These are phyloP conservation scores for Aphelenchoides besseyi DNA, from an alignment of 1,140 invertebrate genomes.

Conservation along the genomic window DNA sequence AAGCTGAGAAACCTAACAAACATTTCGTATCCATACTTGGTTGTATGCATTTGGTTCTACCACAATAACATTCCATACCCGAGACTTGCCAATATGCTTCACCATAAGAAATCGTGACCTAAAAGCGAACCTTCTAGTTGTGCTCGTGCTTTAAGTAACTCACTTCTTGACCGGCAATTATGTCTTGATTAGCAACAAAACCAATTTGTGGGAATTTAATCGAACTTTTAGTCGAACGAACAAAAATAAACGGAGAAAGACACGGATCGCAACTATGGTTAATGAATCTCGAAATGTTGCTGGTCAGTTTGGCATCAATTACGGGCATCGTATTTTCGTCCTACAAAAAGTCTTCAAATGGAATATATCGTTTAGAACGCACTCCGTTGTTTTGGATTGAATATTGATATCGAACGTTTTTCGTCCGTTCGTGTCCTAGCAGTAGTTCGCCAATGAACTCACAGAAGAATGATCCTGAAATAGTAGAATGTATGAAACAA, in stretches of 20 bases:
- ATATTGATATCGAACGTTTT: neutral
- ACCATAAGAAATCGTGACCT: conserved; percentile 21
- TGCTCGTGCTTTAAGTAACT: too few species aligned
- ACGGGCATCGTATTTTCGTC: too few species aligned
- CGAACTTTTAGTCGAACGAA: conserved; percentile 1
- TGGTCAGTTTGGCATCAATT: conserved; percentile 4
- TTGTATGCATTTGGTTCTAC: conserved; percentile 14
- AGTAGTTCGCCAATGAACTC: conserved; percentile 24
- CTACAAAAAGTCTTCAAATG: too few species aligned
- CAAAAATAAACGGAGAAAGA: conserved; percentile 18
- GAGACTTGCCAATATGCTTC: conserved; percentile 3
- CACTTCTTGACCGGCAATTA: neutral
- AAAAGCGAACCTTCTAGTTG: neutral
- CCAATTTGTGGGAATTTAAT: conserved; percentile 9
- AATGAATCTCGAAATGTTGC: conserved; percentile 17
- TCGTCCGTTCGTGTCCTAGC: conserved; percentile 8
- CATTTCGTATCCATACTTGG: too few species aligned
- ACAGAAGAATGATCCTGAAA: conserved; percentile 19
- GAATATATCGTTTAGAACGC: too few species aligned
- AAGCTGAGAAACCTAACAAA: too few species aligned
- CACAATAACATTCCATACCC: conserved; percentile 11
- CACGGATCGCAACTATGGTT: conserved; percentile 25
- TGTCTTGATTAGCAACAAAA: conserved; percentile 19
- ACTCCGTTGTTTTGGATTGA: neutral
- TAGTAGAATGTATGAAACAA: too few species aligned